phyloP scores from a whole-genome alignment of 1,140 invertebrate genomes.

The Drosophila sp. region DNA sequence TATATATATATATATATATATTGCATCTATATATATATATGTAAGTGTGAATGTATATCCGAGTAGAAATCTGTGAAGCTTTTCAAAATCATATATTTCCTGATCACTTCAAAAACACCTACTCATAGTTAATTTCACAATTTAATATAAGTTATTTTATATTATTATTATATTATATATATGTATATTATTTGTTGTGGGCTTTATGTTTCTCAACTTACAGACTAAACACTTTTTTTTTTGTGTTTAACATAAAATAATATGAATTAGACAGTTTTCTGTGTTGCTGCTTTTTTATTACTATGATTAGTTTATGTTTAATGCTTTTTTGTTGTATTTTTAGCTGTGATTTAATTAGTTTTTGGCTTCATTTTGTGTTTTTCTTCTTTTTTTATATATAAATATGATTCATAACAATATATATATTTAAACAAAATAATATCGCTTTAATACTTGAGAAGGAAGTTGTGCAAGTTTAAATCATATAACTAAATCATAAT shows the following conservation, averaged over 20 bases:
- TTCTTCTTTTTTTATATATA: conserved; percentile 42
- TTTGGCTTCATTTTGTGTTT: conserved; percentile 68
- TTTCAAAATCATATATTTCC: conserved; percentile 2
- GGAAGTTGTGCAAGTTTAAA: conserved; percentile 75
- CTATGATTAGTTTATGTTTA: conserved; percentile 68
- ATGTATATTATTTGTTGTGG: conserved; percentile 47
- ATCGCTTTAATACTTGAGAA: conserved; percentile 82
- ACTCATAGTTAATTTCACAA: conserved; percentile 44
- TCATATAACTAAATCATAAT: conserved; percentile 50
- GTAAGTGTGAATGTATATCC: conserved; percentile 10
- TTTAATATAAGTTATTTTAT: conserved; percentile 41
- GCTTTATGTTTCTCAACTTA: conserved; percentile 54
- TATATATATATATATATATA: conserved; percentile 10
- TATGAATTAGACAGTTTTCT: conserved; percentile 57
- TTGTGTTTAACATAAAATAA: conserved; percentile 72
- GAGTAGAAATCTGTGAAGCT: not conserved
- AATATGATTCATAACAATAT: conserved; percentile 52
- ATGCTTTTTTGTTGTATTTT: conserved; percentile 51
- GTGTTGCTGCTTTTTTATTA: conserved; percentile 44
- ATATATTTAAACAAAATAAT: conserved; percentile 77
- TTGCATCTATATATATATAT: conserved; percentile 25
- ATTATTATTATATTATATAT: conserved; percentile 35
- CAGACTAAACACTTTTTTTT: conserved; percentile 71
- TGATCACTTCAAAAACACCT: not conserved
- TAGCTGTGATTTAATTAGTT: conserved; percentile 50